These are phyloP conservation scores for Callipepla californica DNA, from an alignment of 2,113 vertebrate genomes.

Conservation along the genomic window DNA sequence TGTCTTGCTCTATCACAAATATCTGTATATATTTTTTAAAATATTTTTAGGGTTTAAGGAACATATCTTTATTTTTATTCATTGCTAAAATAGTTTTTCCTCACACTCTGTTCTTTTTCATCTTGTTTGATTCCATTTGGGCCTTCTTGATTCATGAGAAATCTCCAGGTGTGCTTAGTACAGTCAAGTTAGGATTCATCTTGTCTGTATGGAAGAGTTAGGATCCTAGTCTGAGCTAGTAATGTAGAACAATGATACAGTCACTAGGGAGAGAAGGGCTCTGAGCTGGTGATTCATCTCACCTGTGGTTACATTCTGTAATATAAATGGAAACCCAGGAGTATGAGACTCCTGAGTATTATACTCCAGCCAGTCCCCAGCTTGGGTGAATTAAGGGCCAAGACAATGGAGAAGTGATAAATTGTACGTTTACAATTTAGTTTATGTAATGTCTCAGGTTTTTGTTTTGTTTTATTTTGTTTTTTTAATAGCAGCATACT, in stretches of 20 bases:
- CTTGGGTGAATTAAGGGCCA: neutral
- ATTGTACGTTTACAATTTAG: neutral
- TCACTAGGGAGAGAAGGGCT: neutral
- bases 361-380: neutral
- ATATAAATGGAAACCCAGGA: neutral
- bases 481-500: neutral
- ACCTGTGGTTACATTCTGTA: neutral
- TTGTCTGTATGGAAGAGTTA: neutral
- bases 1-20: neutral
- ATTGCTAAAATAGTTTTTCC: neutral
- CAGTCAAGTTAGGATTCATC: neutral
- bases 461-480: too few species aligned
- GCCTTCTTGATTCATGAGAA: neutral
- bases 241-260: accelerated
- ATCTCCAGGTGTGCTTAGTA: neutral
- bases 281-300: neutral
- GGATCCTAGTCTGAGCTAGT: neutral
- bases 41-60: neutral
- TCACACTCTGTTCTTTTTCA: neutral
- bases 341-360: neutral
- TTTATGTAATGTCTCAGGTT: neutral
- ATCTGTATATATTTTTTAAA: neutral
- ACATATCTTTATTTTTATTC: neutral
- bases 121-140: neutral
- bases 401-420: neutral